A percentile compares a stretch with the other conserved stretches of the same genome.
Conservation (phyloP, 2,797 vertebrate genomes). For the Diplodus sargus region DNA sequence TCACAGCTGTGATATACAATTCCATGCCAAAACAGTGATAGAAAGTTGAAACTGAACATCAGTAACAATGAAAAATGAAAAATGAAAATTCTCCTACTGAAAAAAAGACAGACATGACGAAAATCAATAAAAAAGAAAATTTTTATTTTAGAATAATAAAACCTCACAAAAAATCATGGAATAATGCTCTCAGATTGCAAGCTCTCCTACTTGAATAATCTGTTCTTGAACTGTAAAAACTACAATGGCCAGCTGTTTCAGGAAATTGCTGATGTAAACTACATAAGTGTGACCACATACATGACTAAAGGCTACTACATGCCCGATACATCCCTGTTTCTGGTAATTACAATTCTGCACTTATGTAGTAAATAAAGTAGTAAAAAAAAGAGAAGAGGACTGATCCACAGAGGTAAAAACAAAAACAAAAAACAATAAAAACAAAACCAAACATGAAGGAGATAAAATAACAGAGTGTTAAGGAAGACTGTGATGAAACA, state of each 20-base stretch:
- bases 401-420: not conserved
- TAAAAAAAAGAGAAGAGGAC: not conserved
- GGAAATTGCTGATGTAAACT: not conserved
- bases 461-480: conserved; percentile 15
- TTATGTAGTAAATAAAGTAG: not conserved
- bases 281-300: not conserved
- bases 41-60: no score
- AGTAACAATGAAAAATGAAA: no score
- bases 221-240: not conserved
- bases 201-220: not conserved
- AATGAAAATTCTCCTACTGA: no score
- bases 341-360: not conserved
- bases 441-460: not conserved
- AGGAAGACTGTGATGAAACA: conserved; percentile 13
- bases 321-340: not conserved
- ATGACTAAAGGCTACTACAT: not conserved
- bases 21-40: no score
- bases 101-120: no score
- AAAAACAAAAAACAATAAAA: no score
- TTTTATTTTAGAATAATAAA: no score
- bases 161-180: no score
- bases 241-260: not conserved
- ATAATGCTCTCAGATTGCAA: no score
- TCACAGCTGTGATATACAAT: no score
- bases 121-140: no score